Evolutionary conservation across 2,888 invertebrate genomes (phyloP).

Genomic region (Syrphus vitripennis): DNA sequence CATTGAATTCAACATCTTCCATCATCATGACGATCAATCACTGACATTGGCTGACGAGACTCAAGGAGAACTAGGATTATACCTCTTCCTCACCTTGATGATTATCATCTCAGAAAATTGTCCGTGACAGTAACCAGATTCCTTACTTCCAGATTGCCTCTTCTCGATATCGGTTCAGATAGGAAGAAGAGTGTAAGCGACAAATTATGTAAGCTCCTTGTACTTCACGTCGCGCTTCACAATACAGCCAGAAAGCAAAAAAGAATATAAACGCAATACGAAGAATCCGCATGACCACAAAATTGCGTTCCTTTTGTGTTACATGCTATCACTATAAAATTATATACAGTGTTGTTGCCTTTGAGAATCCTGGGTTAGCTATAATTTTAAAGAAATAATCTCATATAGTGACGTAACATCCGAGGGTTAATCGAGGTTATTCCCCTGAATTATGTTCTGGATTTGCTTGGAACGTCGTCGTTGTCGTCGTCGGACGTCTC

Average conservation of each 20-base stretch:
- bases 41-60: constrained; percentile 50
- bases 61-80: constrained; percentile 61
- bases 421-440: constrained; percentile 55
- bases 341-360: constrained; percentile 25
- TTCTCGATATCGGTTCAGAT: background rate
- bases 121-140: constrained; percentile 58
- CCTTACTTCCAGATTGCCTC: background rate
- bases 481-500: background rate
- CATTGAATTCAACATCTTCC: background rate
- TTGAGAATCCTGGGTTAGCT: constrained; percentile 30
- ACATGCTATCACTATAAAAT: constrained; percentile 20
- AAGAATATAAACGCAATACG: constrained; percentile 6
- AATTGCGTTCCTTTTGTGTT: constrained; percentile 1
- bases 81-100: constrained; percentile 45
- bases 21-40: constrained; percentile 31
- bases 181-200: constrained; percentile 2
- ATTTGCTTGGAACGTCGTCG: background rate
- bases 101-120: constrained; percentile 47
- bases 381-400: constrained; percentile 26
- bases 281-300: constrained; percentile 13
- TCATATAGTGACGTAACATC: constrained; percentile 47
- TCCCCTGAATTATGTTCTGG: constrained; percentile 46
- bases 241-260: constrained; percentile 10
- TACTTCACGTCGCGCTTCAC: background rate
- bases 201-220: constrained; percentile 47